These are phyloP conservation scores for Sibirionetta formosa DNA, from an alignment of 2,797 vertebrate genomes.

Conservation along the genomic window DNA sequence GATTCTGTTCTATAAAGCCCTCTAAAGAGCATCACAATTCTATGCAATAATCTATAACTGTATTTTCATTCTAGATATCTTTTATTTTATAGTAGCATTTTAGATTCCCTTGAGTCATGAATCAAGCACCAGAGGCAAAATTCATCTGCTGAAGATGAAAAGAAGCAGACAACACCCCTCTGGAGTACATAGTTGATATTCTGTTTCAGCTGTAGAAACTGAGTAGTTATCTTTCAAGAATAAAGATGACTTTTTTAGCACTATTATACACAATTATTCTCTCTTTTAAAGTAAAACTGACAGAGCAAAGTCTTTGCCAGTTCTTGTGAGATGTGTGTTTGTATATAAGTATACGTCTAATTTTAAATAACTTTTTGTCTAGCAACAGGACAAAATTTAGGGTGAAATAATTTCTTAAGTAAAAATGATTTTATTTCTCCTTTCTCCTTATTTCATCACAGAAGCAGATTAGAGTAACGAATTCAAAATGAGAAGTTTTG, in stretches of 20 bases:
- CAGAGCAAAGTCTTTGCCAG: background rate
- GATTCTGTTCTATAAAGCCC: slow-evolving; percentile 65
- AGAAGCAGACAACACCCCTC: slow-evolving; percentile 62
- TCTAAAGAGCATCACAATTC: slow-evolving; percentile 51
- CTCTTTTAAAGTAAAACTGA: slow-evolving; percentile 22
- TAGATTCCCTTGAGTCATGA: slow-evolving; percentile 62
- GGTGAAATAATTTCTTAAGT: background rate
- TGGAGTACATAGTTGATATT: slow-evolving; percentile 62
- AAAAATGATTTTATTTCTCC: background rate
- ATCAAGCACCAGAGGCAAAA: slow-evolving; percentile 68
- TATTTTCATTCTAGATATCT: slow-evolving; percentile 68
- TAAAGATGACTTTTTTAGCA: slow-evolving; percentile 55
- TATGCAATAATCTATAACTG: slow-evolving; percentile 65
- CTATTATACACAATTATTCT: slow-evolving; percentile 52
- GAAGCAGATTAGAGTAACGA: background rate
- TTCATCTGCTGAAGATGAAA: slow-evolving; percentile 71
- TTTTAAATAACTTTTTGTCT: background rate
- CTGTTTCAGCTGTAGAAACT: slow-evolving; percentile 34
- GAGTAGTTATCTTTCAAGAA: slow-evolving; percentile 61
- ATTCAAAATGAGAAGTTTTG: background rate
- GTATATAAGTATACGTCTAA: background rate
- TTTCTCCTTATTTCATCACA: background rate
- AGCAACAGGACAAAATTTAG: background rate
- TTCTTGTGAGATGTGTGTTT: accelerated
- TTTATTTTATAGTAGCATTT: slow-evolving; percentile 74